These are phyloP conservation scores for Himalopsyche phryganea DNA, from an alignment of 1,140 invertebrate genomes.

Conservation along the genomic window DNA sequence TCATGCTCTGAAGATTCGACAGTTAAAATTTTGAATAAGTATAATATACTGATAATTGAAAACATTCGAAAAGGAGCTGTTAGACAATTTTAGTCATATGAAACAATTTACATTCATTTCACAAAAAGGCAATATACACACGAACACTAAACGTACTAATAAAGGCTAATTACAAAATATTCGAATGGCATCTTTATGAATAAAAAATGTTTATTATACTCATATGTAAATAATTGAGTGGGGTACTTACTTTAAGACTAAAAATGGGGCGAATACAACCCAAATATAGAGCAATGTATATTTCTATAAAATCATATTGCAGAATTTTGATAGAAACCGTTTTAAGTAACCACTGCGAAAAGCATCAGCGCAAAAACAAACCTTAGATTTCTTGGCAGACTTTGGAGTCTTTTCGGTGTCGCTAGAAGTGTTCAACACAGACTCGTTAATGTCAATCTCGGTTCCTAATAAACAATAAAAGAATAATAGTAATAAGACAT, in stretches of 20 bases:
- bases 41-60: too few species aligned
- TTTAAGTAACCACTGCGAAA: too few species aligned
- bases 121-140: conserved; percentile 4
- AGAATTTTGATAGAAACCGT: too few species aligned
- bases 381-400: conserved; percentile 45
- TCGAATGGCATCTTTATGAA: conserved; percentile 39
- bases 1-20: too few species aligned
- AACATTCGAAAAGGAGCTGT: too few species aligned
- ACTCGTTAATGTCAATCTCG: conserved; percentile 45
- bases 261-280: too few species aligned
- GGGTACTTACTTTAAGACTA: too few species aligned
- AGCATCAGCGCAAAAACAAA: conserved; percentile 30
- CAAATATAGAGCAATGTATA: too few species aligned
- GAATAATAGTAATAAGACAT: background rate
- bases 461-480: conserved; percentile 40
- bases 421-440: conserved; percentile 39
- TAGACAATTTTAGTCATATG: too few species aligned
- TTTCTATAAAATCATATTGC: too few species aligned
- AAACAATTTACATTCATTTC: conserved; percentile 4
- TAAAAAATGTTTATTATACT: conserved; percentile 13
- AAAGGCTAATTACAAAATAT: conserved; percentile 7
- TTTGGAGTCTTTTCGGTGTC: conserved; percentile 47
- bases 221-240: too few species aligned
- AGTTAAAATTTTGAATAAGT: too few species aligned
- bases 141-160: background rate